Conservation (phyloP, 2,888 invertebrate genomes). For the Thereva unica region DNA sequence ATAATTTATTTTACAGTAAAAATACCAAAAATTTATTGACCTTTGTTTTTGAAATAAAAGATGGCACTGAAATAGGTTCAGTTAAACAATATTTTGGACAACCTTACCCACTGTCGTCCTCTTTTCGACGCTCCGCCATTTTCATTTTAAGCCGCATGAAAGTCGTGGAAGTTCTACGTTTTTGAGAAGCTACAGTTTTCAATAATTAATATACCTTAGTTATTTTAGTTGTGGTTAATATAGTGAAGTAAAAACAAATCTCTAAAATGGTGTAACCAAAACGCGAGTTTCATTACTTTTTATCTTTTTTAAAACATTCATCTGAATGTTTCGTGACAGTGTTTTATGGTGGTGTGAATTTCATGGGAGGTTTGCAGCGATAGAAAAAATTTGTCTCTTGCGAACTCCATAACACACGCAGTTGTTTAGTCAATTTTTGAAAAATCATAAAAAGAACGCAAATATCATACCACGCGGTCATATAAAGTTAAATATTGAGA, state of each 20-base stretch:
- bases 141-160: slow-evolving; percentile 43
- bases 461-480: too few relatives aligned
- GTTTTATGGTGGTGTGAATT: too few relatives aligned
- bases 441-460: too few relatives aligned
- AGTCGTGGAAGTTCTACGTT: slow-evolving; percentile 22
- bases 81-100: slow-evolving; percentile 3
- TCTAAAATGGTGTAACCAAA: too few relatives aligned
- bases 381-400: too few relatives aligned
- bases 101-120: slow-evolving; percentile 1
- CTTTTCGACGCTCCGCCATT: slow-evolving; percentile 43
- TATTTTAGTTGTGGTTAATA: neutral
- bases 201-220: slow-evolving; percentile 12
- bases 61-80: slow-evolving; percentile 2
- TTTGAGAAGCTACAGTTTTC: slow-evolving; percentile 5
- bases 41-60: neutral
- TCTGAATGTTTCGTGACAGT: too few relatives aligned
- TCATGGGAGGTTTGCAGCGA: too few relatives aligned
- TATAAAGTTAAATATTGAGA: too few relatives aligned
- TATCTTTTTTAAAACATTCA: too few relatives aligned
- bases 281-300: too few relatives aligned
- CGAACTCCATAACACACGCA: too few relatives aligned
- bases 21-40: neutral
- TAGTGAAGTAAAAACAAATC: neutral
- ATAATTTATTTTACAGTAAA: neutral
- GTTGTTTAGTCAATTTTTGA: too few relatives aligned